Evolutionary conservation across 2,888 invertebrate species (phyloP).

Genomic region (Gortyna flavago): DNA sequence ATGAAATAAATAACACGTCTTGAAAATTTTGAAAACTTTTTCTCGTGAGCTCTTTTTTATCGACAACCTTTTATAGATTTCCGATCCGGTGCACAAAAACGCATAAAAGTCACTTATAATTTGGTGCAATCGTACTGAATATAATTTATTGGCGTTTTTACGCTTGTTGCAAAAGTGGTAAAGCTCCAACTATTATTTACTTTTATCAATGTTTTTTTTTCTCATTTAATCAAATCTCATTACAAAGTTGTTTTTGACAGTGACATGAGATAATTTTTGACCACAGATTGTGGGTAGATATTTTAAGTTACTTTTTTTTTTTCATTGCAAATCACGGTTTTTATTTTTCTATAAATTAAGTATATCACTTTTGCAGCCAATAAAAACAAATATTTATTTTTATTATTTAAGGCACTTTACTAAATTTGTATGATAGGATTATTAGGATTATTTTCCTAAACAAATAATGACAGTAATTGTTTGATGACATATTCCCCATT

Average conservation of each 20-base stretch:
- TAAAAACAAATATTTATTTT: constrained; percentile 45
- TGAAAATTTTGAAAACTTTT: background rate
- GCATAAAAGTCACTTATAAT: constrained; percentile 40
- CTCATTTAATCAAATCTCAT: too few species aligned
- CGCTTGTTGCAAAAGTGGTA: constrained; percentile 45
- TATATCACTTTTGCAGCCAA: constrained; percentile 40
- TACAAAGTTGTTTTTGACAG: too few species aligned
- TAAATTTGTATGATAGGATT: background rate
- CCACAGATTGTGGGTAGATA: too few species aligned
- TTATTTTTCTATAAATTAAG: too few species aligned
- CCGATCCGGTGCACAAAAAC: background rate
- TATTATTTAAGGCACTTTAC: constrained; percentile 21
- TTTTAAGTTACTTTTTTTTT: too few species aligned
- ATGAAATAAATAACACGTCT: background rate
- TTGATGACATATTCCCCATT: background rate
- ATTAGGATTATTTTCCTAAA: constrained; percentile 22
- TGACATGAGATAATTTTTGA: too few species aligned
- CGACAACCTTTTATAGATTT: background rate
- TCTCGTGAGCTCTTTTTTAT: background rate
- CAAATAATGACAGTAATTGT: constrained; percentile 4
- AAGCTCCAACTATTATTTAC: too few species aligned
- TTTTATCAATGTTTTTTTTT: too few species aligned
- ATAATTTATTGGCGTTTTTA: constrained; percentile 26
- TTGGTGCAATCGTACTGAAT: constrained; percentile 29
- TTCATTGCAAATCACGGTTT: too few species aligned